These are phyloP conservation scores for Tenualosa thibaudeaui DNA, from an alignment of 2,797 vertebrate species.

Conservation along the genomic window DNA sequence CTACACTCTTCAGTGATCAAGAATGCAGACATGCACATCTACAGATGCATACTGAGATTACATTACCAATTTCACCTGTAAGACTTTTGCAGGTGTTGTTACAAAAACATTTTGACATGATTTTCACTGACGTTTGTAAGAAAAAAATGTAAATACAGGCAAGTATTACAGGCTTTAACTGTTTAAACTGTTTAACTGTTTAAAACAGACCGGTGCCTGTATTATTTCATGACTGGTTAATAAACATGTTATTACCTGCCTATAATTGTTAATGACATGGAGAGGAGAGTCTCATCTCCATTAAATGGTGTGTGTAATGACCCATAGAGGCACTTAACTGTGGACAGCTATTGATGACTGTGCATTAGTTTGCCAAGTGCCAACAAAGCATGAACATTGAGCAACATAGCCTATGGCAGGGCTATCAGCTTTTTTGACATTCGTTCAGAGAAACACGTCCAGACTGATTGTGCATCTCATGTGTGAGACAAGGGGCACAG, in stretches of 20 bases:
- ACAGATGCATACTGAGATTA: neutral
- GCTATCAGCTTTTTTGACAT: neutral
- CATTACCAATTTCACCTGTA: neutral
- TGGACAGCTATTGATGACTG: neutral
- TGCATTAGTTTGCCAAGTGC: neutral
- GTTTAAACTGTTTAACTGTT: too few relatives aligned
- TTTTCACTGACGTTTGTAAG: neutral
- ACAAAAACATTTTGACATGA: neutral
- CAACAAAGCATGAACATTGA: neutral
- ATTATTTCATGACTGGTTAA: neutral
- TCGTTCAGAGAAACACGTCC: neutral
- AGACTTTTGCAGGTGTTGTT: neutral
- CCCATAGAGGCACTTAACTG: neutral
- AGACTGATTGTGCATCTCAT: too few relatives aligned
- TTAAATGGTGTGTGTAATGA: neutral
- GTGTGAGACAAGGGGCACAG: too few relatives aligned
- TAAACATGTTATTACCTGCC: neutral
- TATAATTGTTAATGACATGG: neutral
- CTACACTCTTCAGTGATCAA: neutral
- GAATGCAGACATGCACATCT: neutral
- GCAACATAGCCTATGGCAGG: neutral
- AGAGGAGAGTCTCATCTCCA: neutral
- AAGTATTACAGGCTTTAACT: neutral
- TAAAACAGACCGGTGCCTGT: neutral
- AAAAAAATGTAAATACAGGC: neutral